phyloP scores from a whole-genome alignment of 2,113 vertebrate genomes.

The Paratilapia polleni region DNA sequence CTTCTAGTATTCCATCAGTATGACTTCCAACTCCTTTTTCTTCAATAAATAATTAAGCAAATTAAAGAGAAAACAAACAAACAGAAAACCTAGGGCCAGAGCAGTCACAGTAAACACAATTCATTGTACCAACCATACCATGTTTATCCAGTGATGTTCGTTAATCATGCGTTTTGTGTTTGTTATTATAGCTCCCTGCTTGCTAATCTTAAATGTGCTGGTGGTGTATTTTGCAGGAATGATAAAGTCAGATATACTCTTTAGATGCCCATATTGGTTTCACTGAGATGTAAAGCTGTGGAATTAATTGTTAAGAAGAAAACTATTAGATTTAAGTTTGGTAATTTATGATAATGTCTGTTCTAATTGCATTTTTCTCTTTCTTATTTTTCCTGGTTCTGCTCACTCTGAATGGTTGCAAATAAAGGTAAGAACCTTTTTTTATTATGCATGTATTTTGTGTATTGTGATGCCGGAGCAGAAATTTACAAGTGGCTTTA shows the following conservation, averaged over 20 bases:
- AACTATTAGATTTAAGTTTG: constrained; percentile 1
- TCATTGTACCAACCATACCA: not conserved
- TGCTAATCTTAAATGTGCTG: not conserved
- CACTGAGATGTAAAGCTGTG: not conserved
- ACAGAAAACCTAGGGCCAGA: no score
- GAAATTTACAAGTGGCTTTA: constrained; percentile 49
- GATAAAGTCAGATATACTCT: not conserved
- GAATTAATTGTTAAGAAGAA: not conserved
- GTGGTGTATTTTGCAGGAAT: not conserved
- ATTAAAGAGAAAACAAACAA: not conserved
- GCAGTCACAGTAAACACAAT: not conserved
- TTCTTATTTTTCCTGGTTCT: constrained; percentile 34
- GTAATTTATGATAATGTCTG: constrained; percentile 5
- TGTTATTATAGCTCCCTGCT: not conserved
- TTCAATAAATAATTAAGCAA: not conserved
- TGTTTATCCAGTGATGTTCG: not conserved
- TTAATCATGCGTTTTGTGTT: not conserved
- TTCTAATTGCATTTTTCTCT: constrained; percentile 55
- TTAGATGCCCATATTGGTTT: not conserved
- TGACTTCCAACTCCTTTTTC: not conserved
- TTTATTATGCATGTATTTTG: constrained; percentile 52
- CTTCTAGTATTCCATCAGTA: not conserved
- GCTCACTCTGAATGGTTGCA: constrained; percentile 35
- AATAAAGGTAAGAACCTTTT: constrained; percentile 72
- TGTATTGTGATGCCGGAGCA: constrained; percentile 31